phyloP scores from a whole-genome alignment of 2,113 vertebrate species.

The Myiozetetes cayanensis region DNA sequence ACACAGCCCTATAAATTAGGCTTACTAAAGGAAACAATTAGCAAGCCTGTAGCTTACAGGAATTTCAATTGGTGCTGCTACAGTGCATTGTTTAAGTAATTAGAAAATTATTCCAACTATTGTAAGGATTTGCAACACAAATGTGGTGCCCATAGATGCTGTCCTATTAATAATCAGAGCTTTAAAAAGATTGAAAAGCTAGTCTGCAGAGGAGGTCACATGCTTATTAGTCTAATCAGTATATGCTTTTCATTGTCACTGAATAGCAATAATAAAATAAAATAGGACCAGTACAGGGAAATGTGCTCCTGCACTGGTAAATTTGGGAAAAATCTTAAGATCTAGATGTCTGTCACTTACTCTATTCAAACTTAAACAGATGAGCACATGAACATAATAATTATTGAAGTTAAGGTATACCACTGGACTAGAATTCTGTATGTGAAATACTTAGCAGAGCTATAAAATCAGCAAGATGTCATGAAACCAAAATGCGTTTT shows the following conservation, averaged over 20 bases:
- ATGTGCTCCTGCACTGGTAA: neutral
- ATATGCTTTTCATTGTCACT: neutral
- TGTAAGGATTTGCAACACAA: slow-evolving; percentile 37
- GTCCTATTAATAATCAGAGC: slow-evolving; percentile 18
- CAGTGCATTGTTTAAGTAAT: slow-evolving; percentile 47
- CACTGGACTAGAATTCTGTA: neutral
- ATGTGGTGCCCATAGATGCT: neutral
- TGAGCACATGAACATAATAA: neutral
- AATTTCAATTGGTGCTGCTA: slow-evolving; percentile 32
- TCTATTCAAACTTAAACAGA: neutral
- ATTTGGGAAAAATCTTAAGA: neutral
- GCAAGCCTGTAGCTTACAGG: slow-evolving; percentile 36
- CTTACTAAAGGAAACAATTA: slow-evolving; percentile 62
- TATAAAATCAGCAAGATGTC: neutral
- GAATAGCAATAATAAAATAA: neutral
- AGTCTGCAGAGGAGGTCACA: neutral
- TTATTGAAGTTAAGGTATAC: neutral
- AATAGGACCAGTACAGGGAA: neutral
- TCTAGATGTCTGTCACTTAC: neutral
- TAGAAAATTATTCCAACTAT: slow-evolving; percentile 48
- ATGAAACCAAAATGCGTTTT: neutral
- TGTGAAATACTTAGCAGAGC: neutral
- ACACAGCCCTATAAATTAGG: slow-evolving; percentile 46
- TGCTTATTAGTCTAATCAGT: slow-evolving; percentile 8
- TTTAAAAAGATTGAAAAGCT: slow-evolving; percentile 33